phyloP scores from a whole-genome alignment of 2,888 invertebrate species.

The Cartodere bifasciata region DNA sequence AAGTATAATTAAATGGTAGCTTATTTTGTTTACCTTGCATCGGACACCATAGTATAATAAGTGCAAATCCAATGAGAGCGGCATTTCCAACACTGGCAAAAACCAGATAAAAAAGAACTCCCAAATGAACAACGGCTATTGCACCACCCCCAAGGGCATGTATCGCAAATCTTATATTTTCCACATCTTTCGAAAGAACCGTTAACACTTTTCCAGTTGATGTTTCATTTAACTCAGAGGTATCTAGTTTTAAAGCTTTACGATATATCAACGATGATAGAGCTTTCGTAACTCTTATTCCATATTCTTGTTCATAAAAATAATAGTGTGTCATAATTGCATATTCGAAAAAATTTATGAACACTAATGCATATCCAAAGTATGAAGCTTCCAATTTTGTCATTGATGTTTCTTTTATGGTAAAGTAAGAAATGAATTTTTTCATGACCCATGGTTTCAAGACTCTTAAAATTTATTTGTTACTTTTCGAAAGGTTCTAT shows the following conservation, averaged over 20 bases:
- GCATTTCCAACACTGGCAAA: constrained; percentile 42
- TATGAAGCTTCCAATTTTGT: constrained; percentile 44
- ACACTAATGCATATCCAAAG: constrained; percentile 57
- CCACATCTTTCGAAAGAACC: constrained; percentile 83
- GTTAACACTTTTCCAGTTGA: constrained; percentile 66
- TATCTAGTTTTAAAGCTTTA: constrained; percentile 36
- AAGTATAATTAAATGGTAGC: too few relatives aligned
- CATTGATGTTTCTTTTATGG: constrained; percentile 16
- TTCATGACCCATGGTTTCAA: constrained; percentile 21
- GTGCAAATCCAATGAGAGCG: constrained; percentile 39
- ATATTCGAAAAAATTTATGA: constrained; percentile 32
- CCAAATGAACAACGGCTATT: constrained; percentile 76
- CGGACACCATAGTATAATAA: constrained; percentile 35
- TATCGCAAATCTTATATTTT: constrained; percentile 75
- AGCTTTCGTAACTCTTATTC: constrained; percentile 68
- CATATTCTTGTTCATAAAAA: constrained; percentile 44
- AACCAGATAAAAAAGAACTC: constrained; percentile 69
- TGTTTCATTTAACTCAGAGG: constrained; percentile 51
- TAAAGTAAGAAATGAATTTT: constrained; percentile 23
- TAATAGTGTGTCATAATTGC: constrained; percentile 7
- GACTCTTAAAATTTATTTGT: too few relatives aligned
- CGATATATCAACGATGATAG: constrained; percentile 69
- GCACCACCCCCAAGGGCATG: constrained; percentile 83
- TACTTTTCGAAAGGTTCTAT: too few relatives aligned
- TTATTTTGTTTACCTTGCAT: constrained; percentile 36